These are phyloP conservation scores for Sphyrna mokarran DNA, from an alignment of 2,113 vertebrate genomes.

Conservation along the genomic window DNA sequence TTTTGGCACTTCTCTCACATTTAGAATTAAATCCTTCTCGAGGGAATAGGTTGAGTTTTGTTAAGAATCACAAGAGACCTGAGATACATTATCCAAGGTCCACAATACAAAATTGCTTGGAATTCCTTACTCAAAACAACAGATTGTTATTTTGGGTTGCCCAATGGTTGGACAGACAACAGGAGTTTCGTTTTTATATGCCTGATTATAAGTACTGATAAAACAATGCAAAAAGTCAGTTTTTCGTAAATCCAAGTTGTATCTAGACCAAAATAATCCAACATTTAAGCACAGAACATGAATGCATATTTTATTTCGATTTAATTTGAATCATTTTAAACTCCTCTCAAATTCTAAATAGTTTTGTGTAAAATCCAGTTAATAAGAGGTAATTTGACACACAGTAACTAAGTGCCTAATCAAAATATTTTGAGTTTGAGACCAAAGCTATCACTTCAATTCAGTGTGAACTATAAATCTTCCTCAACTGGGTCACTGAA, in stretches of 20 bases:
- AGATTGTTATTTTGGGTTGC: neutral
- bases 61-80: neutral
- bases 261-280: neutral
- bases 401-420: neutral
- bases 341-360: neutral
- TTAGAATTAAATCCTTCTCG: neutral
- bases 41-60: neutral
- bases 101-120: neutral
- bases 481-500: neutral
- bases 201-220: neutral
- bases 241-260: neutral
- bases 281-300: neutral
- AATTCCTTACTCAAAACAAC: neutral
- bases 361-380: neutral
- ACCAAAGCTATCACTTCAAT: neutral
- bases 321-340: neutral
- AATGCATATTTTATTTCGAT: slow-evolving; percentile 14
- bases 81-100: neutral
- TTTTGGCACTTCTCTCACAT: neutral
- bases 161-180: neutral
- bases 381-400: neutral
- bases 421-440: neutral
- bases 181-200: neutral
- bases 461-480: neutral
- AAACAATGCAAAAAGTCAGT: neutral